Percentiles rank a stretch among this genome's conserved stretches.
Conservation (phyloP, 2,113 vertebrate genomes). For the Andinoacara biseriatus region DNA sequence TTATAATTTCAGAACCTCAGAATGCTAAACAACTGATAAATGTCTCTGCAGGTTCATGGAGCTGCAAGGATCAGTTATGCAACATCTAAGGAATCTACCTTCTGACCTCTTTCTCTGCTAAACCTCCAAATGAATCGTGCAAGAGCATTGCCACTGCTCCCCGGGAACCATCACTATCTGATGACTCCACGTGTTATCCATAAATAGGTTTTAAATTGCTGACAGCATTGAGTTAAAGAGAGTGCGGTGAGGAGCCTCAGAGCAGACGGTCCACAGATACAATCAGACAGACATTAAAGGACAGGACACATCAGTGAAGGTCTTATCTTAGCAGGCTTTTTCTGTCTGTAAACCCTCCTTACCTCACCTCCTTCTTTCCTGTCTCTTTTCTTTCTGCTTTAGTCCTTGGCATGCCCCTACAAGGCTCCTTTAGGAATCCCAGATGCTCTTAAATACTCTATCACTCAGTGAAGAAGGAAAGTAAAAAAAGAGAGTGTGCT, state of each 20-base stretch:
- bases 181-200: constrained; percentile 29
- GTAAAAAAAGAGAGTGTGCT: constrained; percentile 11
- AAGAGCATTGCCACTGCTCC: constrained; percentile 12
- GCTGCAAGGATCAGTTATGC: background rate
- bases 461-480: constrained; percentile 24
- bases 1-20: background rate
- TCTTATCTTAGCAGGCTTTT: constrained; percentile 1
- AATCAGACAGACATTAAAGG: constrained; percentile 15
- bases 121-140: constrained; percentile 8
- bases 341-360: constrained; percentile 12
- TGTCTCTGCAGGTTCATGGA: background rate
- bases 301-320: background rate
- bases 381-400: background rate
- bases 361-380: background rate
- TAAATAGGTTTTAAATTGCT: constrained; percentile 16
- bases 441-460: constrained; percentile 66
- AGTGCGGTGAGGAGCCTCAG: background rate
- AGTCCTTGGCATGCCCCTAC: constrained; percentile 37
- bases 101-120: constrained; percentile 19
- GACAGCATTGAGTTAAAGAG: constrained; percentile 15
- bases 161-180: background rate
- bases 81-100: background rate
- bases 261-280: constrained; percentile 37
- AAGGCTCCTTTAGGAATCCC: constrained; percentile 54
- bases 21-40: background rate